Evolutionary conservation across 1,140 invertebrate genomes (phyloP), one percentile per base, ranked within the genome.

Genomic region (Cylas formicarius): DNA sequence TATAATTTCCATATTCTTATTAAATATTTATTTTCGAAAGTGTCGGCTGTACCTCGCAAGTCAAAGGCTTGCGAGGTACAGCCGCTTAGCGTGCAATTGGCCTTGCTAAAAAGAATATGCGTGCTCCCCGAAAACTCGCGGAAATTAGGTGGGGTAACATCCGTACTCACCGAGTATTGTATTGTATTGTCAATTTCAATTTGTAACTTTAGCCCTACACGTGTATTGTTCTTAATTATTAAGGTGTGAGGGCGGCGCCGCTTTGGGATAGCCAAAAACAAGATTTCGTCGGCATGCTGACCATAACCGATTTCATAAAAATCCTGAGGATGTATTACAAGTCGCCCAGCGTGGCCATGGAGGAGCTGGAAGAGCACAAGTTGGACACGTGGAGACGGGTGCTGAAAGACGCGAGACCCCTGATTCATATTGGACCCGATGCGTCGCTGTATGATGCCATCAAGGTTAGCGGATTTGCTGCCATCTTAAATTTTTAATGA

Each of bases 251-350:
- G 58, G 96, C 96, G 10, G 96, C 97, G 11, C 95, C 95, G 1
- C 72, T 99, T 21, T 99, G 95, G 95, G 93, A 99, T 64, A 91
- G 86, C 47, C 72, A 76, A 34, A 80, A 82, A 55, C 94, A 98
- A 67, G 76, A 86, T 64, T 99, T 85, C 65, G 85, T 91, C 20
- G 90, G 95, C 32, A 98, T 99, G 95, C 74, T 99, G 35, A 99
- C 97, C 23, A 99, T 99, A 57, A 99, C 97, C 31, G 97, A 99
- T 71, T 99, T 99, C 67, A 99, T 99, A 61, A 92, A 94, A 69
- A 98, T 99, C 60, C 74, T 98, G 34, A 84, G 94, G 70, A 96
- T 93, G 82, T 96, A 97, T 72, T 95, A 97, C 70, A 94, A 89
- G 58, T 90, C 89, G 53, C 86, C 90, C 13, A 78, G 82, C 53